Evolutionary conservation across 1,140 invertebrate genomes (phyloP).

Genomic region (Neomicropteryx cornuta): DNA sequence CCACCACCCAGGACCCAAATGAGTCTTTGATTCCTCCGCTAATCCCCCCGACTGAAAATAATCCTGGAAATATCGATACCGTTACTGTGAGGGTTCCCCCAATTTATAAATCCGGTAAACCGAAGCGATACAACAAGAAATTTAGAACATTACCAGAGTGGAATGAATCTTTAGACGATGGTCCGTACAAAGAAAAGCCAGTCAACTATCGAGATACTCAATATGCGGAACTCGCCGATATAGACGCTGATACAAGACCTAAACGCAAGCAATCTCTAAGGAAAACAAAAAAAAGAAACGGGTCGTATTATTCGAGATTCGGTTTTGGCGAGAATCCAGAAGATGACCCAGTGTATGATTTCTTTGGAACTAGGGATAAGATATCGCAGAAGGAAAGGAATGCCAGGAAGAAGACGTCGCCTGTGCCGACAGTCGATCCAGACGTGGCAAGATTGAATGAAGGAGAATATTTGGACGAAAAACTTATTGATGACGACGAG

Average conservation of each 20-base stretch:
- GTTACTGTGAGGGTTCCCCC: constrained; percentile 36
- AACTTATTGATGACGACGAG: constrained; percentile 7
- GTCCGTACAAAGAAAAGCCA: too few relatives aligned
- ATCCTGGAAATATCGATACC: constrained; percentile 36
- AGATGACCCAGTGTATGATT: constrained; percentile 11
- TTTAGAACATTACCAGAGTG: too few relatives aligned
- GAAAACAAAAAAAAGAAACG: constrained; percentile 9
- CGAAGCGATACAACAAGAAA: too few relatives aligned
- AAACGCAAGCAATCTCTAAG: not conserved
- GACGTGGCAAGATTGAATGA: constrained; percentile 12
- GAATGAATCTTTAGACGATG: too few relatives aligned
- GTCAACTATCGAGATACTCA: too few relatives aligned
- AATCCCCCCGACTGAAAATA: constrained; percentile 34
- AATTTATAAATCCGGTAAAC: constrained; percentile 33
- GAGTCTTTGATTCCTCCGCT: constrained; percentile 28
- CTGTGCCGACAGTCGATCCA: constrained; percentile 10
- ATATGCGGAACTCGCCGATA: constrained; percentile 12
- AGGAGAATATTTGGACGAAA: too few relatives aligned
- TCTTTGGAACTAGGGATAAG: constrained; percentile 9
- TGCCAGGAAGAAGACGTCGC: constrained; percentile 4
- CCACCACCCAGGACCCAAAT: constrained; percentile 32
- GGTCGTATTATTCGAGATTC: constrained; percentile 8
- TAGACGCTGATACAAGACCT: constrained; percentile 1
- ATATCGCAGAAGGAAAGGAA: constrained; percentile 11
- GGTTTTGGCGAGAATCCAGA: constrained; percentile 12